Evolutionary conservation across 2,888 invertebrate genomes (phyloP).

Genomic region (Dexiosoma caninum): DNA sequence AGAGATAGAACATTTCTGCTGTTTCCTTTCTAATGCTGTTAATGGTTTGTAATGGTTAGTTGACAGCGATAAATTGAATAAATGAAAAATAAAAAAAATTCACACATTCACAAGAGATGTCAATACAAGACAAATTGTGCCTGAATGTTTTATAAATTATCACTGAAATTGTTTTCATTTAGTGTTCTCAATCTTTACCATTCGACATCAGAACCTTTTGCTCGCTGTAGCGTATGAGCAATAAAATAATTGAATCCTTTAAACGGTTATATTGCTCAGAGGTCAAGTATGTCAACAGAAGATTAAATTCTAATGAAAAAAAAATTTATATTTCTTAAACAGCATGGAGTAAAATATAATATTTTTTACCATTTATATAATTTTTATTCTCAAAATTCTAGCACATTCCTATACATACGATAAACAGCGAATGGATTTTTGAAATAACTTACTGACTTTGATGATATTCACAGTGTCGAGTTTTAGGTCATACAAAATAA

Average conservation of each 20-base stretch:
- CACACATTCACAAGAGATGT: background rate
- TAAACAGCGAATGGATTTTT: too few species aligned
- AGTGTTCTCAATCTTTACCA: background rate
- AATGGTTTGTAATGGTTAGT: background rate
- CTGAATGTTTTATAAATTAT: background rate
- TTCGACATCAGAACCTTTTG: too few species aligned
- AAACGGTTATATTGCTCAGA: too few species aligned
- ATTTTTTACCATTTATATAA: background rate
- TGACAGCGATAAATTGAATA: background rate
- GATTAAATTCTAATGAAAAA: too few species aligned
- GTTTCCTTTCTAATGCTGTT: too few species aligned
- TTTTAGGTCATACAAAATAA: too few species aligned
- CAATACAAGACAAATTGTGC: background rate
- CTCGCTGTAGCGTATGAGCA: background rate
- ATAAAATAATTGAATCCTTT: background rate
- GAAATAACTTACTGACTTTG: too few species aligned
- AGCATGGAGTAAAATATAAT: too few species aligned
- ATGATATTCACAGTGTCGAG: too few species aligned
- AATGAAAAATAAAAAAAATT: background rate
- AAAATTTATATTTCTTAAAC: too few species aligned
- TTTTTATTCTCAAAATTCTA: background rate
- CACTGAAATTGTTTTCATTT: background rate
- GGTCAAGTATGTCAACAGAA: too few species aligned
- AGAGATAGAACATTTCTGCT: background rate
- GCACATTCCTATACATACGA: too few species aligned